Evolutionary conservation across 1,140 invertebrate species (phyloP).

Genomic region (Paralvinella palmiformis): DNA sequence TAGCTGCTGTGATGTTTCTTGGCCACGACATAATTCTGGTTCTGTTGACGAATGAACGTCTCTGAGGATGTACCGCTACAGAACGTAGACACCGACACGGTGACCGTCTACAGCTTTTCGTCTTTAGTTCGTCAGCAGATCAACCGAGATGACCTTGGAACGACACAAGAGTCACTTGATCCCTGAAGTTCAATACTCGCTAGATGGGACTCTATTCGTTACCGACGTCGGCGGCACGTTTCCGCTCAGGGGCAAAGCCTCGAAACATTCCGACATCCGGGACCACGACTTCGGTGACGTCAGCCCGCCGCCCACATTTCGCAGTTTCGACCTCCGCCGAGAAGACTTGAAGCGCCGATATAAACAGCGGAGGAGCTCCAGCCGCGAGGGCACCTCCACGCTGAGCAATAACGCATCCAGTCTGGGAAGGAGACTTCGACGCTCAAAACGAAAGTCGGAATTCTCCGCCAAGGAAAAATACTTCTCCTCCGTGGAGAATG

Average conservation of each 20-base stretch:
- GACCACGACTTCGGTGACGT: too few relatives aligned
- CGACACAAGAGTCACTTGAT: conserved; percentile 2
- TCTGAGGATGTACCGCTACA: too few relatives aligned
- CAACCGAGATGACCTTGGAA: conserved; percentile 4
- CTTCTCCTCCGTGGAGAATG: too few relatives aligned
- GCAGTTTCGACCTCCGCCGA: background rate
- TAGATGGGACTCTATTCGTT: background rate
- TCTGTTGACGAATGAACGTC: too few relatives aligned
- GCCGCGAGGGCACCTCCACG: background rate
- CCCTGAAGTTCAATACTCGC: background rate
- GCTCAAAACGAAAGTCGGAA: too few relatives aligned
- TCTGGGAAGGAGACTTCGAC: background rate
- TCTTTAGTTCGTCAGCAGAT: too few relatives aligned
- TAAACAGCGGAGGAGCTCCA: background rate
- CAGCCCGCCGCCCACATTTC: background rate
- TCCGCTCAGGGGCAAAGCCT: background rate
- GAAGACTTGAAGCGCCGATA: background rate
- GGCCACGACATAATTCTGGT: too few relatives aligned
- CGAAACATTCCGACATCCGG: too few relatives aligned
- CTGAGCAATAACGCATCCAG: background rate
- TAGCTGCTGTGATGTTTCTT: too few relatives aligned
- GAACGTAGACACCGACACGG: too few relatives aligned
- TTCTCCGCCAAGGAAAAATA: too few relatives aligned
- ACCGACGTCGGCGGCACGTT: background rate
- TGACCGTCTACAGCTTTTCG: too few relatives aligned